Base-by-base conservation (phyloP, 2,113 vertebrate genomes). In the Solenodon paradoxus region DNA sequence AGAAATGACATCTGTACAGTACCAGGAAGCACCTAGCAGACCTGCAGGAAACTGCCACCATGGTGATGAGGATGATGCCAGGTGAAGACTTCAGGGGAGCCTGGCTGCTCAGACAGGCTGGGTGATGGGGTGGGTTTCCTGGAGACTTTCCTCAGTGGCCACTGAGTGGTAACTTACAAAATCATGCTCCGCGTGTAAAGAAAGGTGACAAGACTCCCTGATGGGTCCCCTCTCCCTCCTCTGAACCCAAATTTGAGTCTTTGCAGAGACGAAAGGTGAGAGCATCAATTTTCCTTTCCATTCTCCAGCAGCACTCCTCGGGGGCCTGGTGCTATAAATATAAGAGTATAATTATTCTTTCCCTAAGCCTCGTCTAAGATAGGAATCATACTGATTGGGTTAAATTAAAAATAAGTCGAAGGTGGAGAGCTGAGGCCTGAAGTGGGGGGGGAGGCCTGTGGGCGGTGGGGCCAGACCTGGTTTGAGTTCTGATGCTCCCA, bases 271-370 rank as follows among this genome's bases (percentile, higher is more conserved):
- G 28, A 77, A 85, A 86, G 90, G 85, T 61, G 85, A 90, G 87
- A 71, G 22, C 72, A 20, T 85, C 66, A 26, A 5, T 92, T 86
- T 94, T 94, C 72, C 81, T 84, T 47, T 86, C 80, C 0, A 0
- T 68, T 85, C 78, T 78, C n/a, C 55, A 66, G 49, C 19, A 61
- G 74, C 66, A 20, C 80, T 75, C 86, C 51, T 69, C 0, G 1
- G 69, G 69, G 80, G 71, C 45, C 24, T 9, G 77, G 19, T 57
- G 30, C 85, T 96, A 42, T 90, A 92, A 85, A 95, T 42, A 32
- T 7, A 90, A 94, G 71, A 81, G 87, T 78, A 40, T 81, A 85
- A 82, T 95, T 79, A 95, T 86, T 92, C 91, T 93, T 88, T 75
- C 61, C 64, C 40, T 35, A 61, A 93, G 85, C 68, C 78, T 24